phyloP scores from a whole-genome alignment of 2,797 vertebrate genomes.

The Crax fasciolata region DNA sequence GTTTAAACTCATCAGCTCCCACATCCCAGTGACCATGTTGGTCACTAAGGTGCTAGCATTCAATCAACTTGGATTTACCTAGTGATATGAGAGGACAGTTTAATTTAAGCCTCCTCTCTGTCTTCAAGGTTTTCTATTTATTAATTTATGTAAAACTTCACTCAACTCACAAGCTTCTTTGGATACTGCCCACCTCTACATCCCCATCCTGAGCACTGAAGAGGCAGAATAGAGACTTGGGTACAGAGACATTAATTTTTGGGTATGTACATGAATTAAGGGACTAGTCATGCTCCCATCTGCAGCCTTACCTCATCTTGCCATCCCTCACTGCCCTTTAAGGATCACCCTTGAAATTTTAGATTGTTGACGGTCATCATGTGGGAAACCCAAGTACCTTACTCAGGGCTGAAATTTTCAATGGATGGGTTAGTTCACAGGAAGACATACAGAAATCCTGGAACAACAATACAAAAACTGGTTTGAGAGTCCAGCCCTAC shows the following conservation, averaged over 20 bases:
- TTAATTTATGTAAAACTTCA: no score
- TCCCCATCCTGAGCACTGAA: no score
- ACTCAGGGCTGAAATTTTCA: not conserved
- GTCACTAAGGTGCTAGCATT: not conserved
- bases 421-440: no score
- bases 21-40: not conserved
- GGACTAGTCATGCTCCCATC: not conserved
- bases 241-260: not conserved
- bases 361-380: no score
- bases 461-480: not conserved
- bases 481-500: not conserved
- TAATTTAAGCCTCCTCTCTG: not conserved
- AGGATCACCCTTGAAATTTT: not conserved
- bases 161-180: no score
- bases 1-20: not conserved
- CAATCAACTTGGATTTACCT: not conserved
- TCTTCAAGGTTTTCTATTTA: not conserved
- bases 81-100: not conserved
- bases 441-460: not conserved
- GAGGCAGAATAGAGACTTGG: not conserved
- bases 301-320: not conserved
- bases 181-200: no score
- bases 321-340: not conserved
- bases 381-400: no score
- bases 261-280: not conserved